Base-by-base conservation (phyloP, 2,797 vertebrate genomes). In the Darevskia mixta region DNA sequence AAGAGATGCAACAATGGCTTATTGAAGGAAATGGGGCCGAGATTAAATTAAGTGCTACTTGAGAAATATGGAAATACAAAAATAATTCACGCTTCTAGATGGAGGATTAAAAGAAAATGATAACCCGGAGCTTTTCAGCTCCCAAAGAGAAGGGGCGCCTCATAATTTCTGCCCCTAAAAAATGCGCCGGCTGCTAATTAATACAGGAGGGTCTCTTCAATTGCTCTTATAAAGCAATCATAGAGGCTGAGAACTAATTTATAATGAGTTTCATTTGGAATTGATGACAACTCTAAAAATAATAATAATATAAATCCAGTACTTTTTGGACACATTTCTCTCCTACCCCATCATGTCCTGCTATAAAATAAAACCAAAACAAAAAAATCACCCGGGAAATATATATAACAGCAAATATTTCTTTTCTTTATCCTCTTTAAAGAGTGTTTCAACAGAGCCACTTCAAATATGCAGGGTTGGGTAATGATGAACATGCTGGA, bases 21-120 rank as follows among this genome's bases (percentile, higher is more conserved):
- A 98, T 98, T 98, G 98, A 99, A 98, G 98, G 98, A 96, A 98
- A 98, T 97, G 97, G 98, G 98, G 97, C 98, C 97, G 98, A 98
- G 97, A 98, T 98, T 99, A 99, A 99, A 99, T 99, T 98, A 99
- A 98, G 98, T 98, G 98, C 97, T 98, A 98, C 98, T 98, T 98
- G 97, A 99, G 98, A 98, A 98, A 99, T 98, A 97, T 97, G 96
- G 96, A 97, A 97, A 97, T 97, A 97, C 95, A 96, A 96, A 97
- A 97, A 97, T 96, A 97, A 89, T 96, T 96, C 96, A 95, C 93
- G 91, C 95, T 95, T 95, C 92, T 95, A 97, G 96, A 97, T 97
- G 93, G 94, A 11, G 95, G 96, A 97, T 97, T 97, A 91, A 97
- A 97, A 97, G 83, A 97, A 95, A 96, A 96, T 83, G 96, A 97